phyloP scores from a whole-genome alignment of 2,888 invertebrate genomes.

The Psylliodes chrysocephalus region DNA sequence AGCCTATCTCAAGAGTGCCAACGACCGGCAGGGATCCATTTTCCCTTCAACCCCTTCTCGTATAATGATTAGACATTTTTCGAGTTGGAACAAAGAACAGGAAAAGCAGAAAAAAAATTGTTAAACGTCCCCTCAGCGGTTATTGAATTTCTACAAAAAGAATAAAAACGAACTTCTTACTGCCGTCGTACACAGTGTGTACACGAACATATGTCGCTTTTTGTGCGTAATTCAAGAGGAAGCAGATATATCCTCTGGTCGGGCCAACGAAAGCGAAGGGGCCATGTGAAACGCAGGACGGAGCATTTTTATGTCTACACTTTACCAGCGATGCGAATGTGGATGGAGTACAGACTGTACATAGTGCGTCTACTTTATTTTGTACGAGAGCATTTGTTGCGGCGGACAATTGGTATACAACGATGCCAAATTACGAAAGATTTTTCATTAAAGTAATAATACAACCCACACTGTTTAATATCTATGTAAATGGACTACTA shows the following conservation, averaged over 20 bases:
- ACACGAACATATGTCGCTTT: constrained; percentile 31
- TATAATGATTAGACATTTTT: constrained; percentile 28
- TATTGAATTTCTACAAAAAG: constrained; percentile 31
- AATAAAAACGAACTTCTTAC: constrained; percentile 32
- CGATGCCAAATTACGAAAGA: constrained; percentile 14
- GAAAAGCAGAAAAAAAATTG: constrained; percentile 32
- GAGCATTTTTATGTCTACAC: constrained; percentile 34
- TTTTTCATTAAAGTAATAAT: too few species aligned
- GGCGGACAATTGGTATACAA: constrained; percentile 1
- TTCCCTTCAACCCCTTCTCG: background rate
- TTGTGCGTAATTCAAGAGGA: constrained; percentile 33
- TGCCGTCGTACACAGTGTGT: constrained; percentile 15
- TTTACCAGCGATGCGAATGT: constrained; percentile 18
- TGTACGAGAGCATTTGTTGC: constrained; percentile 11
- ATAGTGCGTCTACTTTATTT: constrained; percentile 1
- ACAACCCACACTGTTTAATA: too few species aligned
- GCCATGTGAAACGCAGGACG: constrained; percentile 29
- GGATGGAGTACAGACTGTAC: constrained; percentile 14
- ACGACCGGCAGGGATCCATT: constrained; percentile 3
- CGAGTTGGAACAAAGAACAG: constrained; percentile 36
- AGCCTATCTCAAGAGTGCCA: background rate
- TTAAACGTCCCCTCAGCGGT: constrained; percentile 30
- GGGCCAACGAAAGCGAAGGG: constrained; percentile 11
- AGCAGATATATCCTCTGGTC: constrained; percentile 24
- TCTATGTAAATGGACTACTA: too few species aligned